These are phyloP conservation scores for Escarpia spicata DNA, from an alignment of 2,888 invertebrate genomes.

Conservation along the genomic window DNA sequence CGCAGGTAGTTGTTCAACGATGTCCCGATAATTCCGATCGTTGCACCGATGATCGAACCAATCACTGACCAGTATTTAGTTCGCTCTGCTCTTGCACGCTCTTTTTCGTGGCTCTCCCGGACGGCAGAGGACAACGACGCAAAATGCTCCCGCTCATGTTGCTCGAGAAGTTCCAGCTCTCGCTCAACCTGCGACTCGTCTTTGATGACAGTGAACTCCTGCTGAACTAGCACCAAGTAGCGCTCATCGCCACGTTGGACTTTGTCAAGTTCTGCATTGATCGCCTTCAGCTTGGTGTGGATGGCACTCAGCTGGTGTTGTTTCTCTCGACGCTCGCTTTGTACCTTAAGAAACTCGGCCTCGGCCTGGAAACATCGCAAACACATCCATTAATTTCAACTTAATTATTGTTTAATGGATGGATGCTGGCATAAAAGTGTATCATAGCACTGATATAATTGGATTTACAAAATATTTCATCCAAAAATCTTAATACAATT, in stretches of 20 bases:
- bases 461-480: too few relatives aligned
- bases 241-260: slow-evolving; percentile 81
- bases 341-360: slow-evolving; percentile 51
- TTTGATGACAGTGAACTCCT: slow-evolving; percentile 68
- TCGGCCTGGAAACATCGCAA: slow-evolving; percentile 56
- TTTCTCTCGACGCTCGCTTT: slow-evolving; percentile 52
- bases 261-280: slow-evolving; percentile 81
- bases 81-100: slow-evolving; percentile 81
- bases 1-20: slow-evolving; percentile 75
- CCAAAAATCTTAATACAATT: too few relatives aligned
- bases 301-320: slow-evolving; percentile 51
- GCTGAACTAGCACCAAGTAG: slow-evolving; percentile 78
- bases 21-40: slow-evolving; percentile 74
- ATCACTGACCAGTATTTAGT: slow-evolving; percentile 87
- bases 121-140: slow-evolving; percentile 79
- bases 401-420: neutral
- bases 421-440: neutral
- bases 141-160: slow-evolving; percentile 78
- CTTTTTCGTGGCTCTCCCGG: slow-evolving; percentile 84
- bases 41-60: slow-evolving; percentile 75
- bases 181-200: slow-evolving; percentile 67
- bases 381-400: neutral
- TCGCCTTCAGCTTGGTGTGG: slow-evolving; percentile 71
- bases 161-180: slow-evolving; percentile 75
- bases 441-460: neutral